These are phyloP conservation scores for Raja brachyura DNA, from an alignment of 2,113 vertebrate genomes.

Conservation along the genomic window DNA sequence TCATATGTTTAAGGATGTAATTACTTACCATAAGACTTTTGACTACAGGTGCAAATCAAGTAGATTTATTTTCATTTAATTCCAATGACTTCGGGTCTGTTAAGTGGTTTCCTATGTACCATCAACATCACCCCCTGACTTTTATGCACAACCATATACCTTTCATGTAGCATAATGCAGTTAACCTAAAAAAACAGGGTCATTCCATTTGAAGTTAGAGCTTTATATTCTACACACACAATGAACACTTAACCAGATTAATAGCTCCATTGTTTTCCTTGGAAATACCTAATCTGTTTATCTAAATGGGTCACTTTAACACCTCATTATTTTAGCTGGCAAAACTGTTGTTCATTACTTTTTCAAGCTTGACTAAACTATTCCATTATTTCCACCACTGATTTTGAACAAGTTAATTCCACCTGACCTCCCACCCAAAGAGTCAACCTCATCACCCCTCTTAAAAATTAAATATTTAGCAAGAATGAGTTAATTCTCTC, in stretches of 20 bases:
- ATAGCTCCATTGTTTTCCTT: background rate
- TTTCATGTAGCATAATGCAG: background rate
- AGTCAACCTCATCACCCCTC: background rate
- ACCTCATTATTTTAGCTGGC: constrained; percentile 17
- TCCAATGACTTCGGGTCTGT: background rate
- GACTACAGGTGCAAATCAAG: background rate
- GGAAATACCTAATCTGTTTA: constrained; percentile 26
- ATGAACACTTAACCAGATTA: constrained; percentile 20
- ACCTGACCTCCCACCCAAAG: background rate
- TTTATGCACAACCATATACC: background rate
- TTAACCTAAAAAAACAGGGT: constrained; percentile 1
- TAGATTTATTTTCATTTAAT: background rate
- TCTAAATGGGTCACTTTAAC: constrained; percentile 34
- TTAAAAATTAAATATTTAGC: background rate
- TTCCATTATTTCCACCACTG: background rate
- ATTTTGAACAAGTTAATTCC: background rate
- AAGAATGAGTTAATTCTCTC: background rate
- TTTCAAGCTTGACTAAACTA: background rate
- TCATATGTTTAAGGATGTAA: background rate
- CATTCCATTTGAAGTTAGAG: background rate
- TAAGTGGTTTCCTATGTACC: background rate
- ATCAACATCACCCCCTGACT: background rate
- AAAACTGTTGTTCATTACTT: background rate
- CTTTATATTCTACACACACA: constrained; percentile 23
- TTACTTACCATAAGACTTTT: background rate